Conservation (phyloP, 2,113 vertebrate species). For the Hyla sarda region DNA sequence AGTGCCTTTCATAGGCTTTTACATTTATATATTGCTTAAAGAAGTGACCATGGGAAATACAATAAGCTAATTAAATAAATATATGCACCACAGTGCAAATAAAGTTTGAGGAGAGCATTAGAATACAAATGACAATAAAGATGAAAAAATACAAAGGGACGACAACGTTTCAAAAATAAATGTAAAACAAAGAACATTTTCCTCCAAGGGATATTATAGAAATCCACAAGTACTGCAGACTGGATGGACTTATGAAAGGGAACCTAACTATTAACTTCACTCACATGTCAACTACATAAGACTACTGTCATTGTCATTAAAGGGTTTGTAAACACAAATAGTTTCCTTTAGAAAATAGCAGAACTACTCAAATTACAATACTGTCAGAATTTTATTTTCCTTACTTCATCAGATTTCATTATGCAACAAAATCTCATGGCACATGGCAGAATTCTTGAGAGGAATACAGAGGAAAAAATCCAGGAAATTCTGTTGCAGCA, state of each 20-base stretch:
- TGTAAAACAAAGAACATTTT: conserved; percentile 1
- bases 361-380: too few relatives aligned
- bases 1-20: neutral
- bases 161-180: neutral
- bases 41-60: conserved; percentile 36
- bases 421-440: too few relatives aligned
- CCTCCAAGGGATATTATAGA: neutral
- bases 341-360: too few relatives aligned
- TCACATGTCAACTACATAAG: too few relatives aligned
- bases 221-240: neutral
- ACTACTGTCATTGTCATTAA: too few relatives aligned
- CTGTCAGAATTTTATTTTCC: too few relatives aligned
- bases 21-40: conserved; percentile 18
- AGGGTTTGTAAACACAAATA: too few relatives aligned
- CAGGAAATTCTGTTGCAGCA: too few relatives aligned
- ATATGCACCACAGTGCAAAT: conserved; percentile 1
- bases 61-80: conserved; percentile 31
- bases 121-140: conserved; percentile 33
- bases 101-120: neutral
- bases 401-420: too few relatives aligned
- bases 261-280: neutral
- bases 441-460: too few relatives aligned
- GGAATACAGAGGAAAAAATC: too few relatives aligned
- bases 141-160: neutral
- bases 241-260: neutral